Evolutionary conservation across 1,140 invertebrate genomes (phyloP), one percentile per base, ranked within the genome.

Genomic region (Diprion similis): DNA sequence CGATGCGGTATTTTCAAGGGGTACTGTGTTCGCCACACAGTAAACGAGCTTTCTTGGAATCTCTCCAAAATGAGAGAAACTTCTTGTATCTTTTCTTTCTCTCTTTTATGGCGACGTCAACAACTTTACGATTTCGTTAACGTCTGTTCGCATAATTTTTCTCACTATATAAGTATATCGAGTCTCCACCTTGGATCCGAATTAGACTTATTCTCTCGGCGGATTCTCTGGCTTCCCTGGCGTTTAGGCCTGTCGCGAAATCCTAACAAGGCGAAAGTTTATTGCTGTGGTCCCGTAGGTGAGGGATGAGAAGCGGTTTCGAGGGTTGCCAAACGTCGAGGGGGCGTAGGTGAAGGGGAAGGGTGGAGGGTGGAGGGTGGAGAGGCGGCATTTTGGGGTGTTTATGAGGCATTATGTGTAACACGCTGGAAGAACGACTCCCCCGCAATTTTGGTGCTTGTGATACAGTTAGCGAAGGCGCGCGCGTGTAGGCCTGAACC

Each of bases 331-430:
- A 68, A 68, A 45, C 66, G 66, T 19, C 66, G 66, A 45, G 17
- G 66, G 66, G 18, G 18, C 79, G 76, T 78, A 75, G 70, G 71
- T 76, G 15, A 83, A 77, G 79, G 78, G 81, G 75, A 72, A 78
- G 77, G 76, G 81, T 4, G 11, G 81, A 79, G 76, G 79, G 75
- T 70, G 71, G 77, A 17, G 83, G 78, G 79, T 76, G 80, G 76
- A 72, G 78, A 77, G 76, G 81, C 75, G 78, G 78, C 78, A 80
- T 86, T 86, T 85, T 82, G 82, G 84, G 85, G 85, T 86, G 84
- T 88, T 87, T 88, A 87, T 87, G 85, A 88, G 85, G 84, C 86
- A 87, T 88, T 87, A 88, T 86, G 86, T 87, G 86, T 86, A 87
- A 87, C 86, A 83, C 81, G 80, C 78, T 81, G 86, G 84, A 87